phyloP scores from a whole-genome alignment of 2,797 vertebrate species.

The Dryobates pubescens region DNA sequence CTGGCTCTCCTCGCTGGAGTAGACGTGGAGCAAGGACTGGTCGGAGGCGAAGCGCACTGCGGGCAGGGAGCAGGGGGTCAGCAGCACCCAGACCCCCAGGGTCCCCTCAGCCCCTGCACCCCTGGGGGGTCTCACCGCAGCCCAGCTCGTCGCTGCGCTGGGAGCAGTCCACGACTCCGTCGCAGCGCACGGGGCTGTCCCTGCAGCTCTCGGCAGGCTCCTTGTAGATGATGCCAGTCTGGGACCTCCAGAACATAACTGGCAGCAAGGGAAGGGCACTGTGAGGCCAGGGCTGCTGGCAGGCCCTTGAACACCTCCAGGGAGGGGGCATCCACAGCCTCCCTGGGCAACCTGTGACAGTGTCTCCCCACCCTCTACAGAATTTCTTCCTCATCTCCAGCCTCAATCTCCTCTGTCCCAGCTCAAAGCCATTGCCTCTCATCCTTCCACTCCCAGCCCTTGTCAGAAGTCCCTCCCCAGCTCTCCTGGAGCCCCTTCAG shows the following conservation, averaged over 20 bases:
- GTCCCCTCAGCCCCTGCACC: rapidly evolving
- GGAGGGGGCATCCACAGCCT: not conserved
- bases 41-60: slow-evolving; percentile 83
- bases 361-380: too few species aligned
- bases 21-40: slow-evolving; percentile 80
- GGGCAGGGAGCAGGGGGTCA: not conserved
- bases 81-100: rapidly evolving
- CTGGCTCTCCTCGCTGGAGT: slow-evolving; percentile 75
- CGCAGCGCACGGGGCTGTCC: slow-evolving; percentile 76
- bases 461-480: too few species aligned
- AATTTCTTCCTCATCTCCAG: too few species aligned
- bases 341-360: too few species aligned
- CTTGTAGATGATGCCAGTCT: slow-evolving; percentile 76
- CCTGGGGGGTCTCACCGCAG: slow-evolving; percentile 80
- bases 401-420: too few species aligned
- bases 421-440: too few species aligned
- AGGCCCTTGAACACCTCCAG: not conserved
- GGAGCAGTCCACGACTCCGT: slow-evolving; percentile 82
- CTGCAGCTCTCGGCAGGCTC: slow-evolving; percentile 81
- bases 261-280: not conserved
- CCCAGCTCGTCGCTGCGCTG: slow-evolving; percentile 83
- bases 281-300: not conserved
- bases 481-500: too few species aligned
- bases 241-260: slow-evolving; percentile 79
- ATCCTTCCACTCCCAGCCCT: too few species aligned